Evolutionary conservation across 2,888 invertebrate genomes (phyloP).

Genomic region (Scelioninae gen. 1): DNA sequence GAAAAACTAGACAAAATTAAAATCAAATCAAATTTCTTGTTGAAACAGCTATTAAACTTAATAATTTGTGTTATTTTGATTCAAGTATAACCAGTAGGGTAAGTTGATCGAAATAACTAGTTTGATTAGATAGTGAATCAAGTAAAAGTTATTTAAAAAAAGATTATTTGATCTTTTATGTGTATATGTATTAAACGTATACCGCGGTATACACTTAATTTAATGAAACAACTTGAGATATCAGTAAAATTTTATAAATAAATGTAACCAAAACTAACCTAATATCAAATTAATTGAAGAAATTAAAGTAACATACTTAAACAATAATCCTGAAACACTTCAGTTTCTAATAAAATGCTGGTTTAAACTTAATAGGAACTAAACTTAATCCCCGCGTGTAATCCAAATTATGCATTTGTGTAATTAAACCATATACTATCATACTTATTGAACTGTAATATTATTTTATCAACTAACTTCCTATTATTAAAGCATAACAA

Average conservation of each 20-base stretch:
- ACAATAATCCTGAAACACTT: neutral
- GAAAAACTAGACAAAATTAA: conserved; percentile 5
- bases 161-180: neutral
- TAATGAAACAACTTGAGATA: neutral
- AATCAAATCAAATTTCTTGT: conserved; percentile 14
- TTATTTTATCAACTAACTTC: too few species aligned
- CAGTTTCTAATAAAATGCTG: neutral
- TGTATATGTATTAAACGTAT: too few species aligned
- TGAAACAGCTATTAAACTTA: neutral
- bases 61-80: conserved; percentile 12
- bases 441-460: neutral
- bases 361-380: neutral
- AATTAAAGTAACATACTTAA: too few species aligned
- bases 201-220: neutral
- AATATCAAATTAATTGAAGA: neutral
- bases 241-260: too few species aligned
- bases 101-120: conserved; percentile 5
- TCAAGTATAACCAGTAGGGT: conserved; percentile 7
- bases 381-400: neutral
- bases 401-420: neutral
- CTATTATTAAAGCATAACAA: too few species aligned
- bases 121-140: conserved; percentile 1
- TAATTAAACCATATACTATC: neutral
- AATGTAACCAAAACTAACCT: neutral
- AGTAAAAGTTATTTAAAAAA: neutral